Conservation (phyloP, 2,113 vertebrate species). For the Macrotis lagotis region DNA sequence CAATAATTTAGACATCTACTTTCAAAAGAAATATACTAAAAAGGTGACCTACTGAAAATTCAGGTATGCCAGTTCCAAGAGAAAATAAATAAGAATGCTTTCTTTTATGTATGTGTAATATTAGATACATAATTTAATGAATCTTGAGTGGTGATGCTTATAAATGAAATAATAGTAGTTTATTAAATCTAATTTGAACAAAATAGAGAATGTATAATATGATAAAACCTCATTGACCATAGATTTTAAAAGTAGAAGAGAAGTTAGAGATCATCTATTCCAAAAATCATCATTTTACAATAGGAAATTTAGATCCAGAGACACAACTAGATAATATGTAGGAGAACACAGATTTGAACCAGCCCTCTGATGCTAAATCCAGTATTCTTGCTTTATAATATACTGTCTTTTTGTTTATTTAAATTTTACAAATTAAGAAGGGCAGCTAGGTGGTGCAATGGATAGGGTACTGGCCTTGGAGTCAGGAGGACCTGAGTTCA, state of each 20-base stretch:
- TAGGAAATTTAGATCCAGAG: not conserved
- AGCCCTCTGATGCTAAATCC: not conserved
- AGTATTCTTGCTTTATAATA: not conserved
- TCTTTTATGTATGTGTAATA: not conserved
- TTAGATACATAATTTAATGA: not conserved
- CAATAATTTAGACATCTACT: slow-evolving; percentile 74
- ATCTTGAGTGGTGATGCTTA: not conserved
- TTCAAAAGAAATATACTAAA: slow-evolving; percentile 51
- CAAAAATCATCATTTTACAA: not conserved
- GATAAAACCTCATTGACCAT: not conserved
- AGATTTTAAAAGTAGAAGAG: not conserved
- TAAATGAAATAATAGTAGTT: not conserved
- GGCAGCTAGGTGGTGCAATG: too few species aligned
- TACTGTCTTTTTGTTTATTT: not conserved
- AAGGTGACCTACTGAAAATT: slow-evolving; percentile 66
- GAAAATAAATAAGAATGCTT: not conserved
- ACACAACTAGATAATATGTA: not conserved
- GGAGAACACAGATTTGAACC: not conserved
- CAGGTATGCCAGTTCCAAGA: not conserved
- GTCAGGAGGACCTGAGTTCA: too few species aligned
- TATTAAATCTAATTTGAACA: not conserved
- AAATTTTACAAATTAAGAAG: not conserved
- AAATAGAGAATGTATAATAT: not conserved
- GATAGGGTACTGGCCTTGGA: too few species aligned
- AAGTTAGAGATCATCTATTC: not conserved